Percentiles rank a stretch among this genome's conserved stretches.
These are phyloP conservation scores for Hemibagrus guttatus DNA, from an alignment of 2,797 vertebrate genomes.

Conservation along the genomic window DNA sequence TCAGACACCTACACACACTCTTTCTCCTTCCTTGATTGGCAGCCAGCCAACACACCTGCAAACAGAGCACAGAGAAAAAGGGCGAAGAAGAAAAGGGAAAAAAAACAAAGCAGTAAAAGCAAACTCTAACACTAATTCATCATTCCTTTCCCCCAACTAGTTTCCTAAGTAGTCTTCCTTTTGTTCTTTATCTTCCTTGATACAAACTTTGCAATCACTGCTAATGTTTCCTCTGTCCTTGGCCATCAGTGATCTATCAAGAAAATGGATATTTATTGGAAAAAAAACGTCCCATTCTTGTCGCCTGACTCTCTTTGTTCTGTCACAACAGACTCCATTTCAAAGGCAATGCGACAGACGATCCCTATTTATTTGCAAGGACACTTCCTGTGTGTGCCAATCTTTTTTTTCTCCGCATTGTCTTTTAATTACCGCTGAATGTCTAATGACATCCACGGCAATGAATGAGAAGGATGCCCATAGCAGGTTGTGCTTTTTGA, in stretches of 20 bases:
- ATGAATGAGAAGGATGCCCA: slow-evolving; percentile 45
- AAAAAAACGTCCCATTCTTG: neutral
- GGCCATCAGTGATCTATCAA: slow-evolving; percentile 29
- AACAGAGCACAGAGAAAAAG: neutral
- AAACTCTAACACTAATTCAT: neutral
- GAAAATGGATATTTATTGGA: neutral
- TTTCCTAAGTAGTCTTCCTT: neutral
- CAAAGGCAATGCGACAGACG: slow-evolving; percentile 31
- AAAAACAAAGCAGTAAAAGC: slow-evolving; percentile 4
- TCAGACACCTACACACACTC: slow-evolving; percentile 27
- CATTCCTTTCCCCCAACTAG: neutral
- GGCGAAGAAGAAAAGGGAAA: neutral
- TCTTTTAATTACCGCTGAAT: slow-evolving; percentile 46
- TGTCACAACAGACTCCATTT: slow-evolving; percentile 23
- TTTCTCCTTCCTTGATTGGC: slow-evolving; percentile 29
- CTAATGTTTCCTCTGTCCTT: slow-evolving; percentile 33
- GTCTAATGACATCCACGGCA: slow-evolving; percentile 30
- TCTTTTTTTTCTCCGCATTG: neutral
- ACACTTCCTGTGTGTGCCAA: slow-evolving; percentile 26
- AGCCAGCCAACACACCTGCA: slow-evolving; percentile 37
- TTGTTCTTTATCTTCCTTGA: slow-evolving; percentile 16
- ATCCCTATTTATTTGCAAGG: slow-evolving; percentile 30
- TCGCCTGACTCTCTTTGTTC: slow-evolving; percentile 15
- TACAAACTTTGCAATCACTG: slow-evolving; percentile 17
- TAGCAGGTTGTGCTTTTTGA: slow-evolving; percentile 33